phyloP scores from a whole-genome alignment of 2,888 invertebrate species.

The Macaria notata region DNA sequence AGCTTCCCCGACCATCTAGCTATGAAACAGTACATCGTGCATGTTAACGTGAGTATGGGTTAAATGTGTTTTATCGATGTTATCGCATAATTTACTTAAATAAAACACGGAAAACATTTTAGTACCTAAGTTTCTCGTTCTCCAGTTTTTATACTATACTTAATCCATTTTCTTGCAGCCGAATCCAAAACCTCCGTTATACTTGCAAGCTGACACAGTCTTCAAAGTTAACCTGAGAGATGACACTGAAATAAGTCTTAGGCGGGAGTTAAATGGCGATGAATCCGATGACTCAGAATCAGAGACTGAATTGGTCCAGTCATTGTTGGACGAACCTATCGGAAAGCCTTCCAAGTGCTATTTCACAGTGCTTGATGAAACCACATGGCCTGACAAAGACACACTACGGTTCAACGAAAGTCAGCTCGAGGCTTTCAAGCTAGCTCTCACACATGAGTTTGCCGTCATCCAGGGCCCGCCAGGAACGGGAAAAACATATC shows the following conservation, averaged over 20 bases:
- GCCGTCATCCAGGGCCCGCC: conserved; percentile 93
- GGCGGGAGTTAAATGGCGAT: neutral
- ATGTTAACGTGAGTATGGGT: conserved; percentile 72
- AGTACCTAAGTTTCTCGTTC: no score
- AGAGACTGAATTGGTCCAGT: conserved; percentile 4
- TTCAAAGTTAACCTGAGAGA: conserved; percentile 25
- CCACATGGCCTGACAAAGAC: conserved; percentile 71
- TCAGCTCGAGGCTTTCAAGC: conserved; percentile 85
- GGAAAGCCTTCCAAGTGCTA: conserved; percentile 4
- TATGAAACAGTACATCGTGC: conserved; percentile 86
- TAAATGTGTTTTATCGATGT: no score
- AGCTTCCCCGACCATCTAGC: conserved; percentile 81
- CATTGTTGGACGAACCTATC: neutral
- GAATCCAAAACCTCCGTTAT: conserved; percentile 45
- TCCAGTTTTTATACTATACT: no score
- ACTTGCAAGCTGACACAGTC: conserved; percentile 38
- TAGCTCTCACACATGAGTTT: conserved; percentile 86
- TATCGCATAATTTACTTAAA: no score
- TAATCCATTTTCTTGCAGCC: conserved; percentile 36
- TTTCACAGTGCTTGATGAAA: conserved; percentile 49
- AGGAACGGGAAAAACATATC: conserved; percentile 92
- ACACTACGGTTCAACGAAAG: conserved; percentile 82
- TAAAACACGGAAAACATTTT: no score
- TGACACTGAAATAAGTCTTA: neutral
- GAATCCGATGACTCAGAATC: conserved; percentile 3